Evolutionary conservation across 2,113 vertebrate genomes (phyloP).

Genomic region (Ophthalmolycus amberensis): DNA sequence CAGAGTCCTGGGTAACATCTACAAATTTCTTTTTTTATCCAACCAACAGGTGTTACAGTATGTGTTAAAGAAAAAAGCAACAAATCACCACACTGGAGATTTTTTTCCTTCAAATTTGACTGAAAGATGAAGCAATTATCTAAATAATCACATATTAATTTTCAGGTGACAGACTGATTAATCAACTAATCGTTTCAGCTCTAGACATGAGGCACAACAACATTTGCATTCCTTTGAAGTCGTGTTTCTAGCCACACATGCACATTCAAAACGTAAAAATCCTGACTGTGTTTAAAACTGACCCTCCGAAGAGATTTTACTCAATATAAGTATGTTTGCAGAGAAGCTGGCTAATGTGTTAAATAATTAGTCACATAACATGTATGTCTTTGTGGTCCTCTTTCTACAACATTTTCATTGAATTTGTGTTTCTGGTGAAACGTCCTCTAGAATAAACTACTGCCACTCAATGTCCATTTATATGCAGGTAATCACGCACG

Average conservation of each 20-base stretch:
- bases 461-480: too few species aligned
- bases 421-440: background rate
- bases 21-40: background rate
- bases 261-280: background rate
- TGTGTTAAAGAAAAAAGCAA: background rate
- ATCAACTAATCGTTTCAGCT: background rate
- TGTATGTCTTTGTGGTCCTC: background rate
- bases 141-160: background rate
- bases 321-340: background rate
- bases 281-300: background rate
- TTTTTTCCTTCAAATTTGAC: background rate
- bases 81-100: background rate
- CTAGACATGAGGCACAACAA: background rate
- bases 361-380: background rate
- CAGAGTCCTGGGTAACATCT: background rate
- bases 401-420: background rate
- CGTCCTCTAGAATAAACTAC: background rate
- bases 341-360: background rate
- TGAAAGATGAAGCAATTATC: background rate
- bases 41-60: background rate
- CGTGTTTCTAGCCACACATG: background rate
- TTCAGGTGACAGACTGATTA: background rate
- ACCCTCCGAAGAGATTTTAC: background rate
- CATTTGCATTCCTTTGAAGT: background rate
- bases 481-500: background rate